Conservation (phyloP, 2,797 vertebrate genomes). For the Anguilla marmorata region DNA sequence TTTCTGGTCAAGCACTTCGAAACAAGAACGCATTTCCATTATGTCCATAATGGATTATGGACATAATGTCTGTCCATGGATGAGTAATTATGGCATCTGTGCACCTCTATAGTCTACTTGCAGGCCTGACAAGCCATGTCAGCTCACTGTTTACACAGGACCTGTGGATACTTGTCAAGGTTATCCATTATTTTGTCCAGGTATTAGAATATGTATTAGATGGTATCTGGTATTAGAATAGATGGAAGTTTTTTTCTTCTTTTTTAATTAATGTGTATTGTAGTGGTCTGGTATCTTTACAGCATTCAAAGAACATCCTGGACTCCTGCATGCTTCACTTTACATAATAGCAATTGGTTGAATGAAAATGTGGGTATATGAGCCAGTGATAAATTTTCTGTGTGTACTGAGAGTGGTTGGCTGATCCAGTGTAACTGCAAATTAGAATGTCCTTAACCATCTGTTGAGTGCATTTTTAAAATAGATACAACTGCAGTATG, state of each 20-base stretch:
- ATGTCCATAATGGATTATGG: too few relatives aligned
- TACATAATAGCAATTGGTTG: not conserved
- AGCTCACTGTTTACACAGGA: not conserved
- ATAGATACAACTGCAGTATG: not conserved
- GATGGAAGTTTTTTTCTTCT: not conserved
- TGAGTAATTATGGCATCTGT: not conserved
- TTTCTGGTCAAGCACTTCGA: not conserved
- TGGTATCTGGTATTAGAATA: not conserved
- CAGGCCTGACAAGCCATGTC: not conserved
- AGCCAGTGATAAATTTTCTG: not conserved
- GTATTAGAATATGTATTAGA: not conserved
- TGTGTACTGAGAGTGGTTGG: not conserved
- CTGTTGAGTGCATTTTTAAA: not conserved
- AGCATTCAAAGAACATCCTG: not conserved
- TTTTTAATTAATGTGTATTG: not conserved
- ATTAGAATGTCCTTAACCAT: not conserved
- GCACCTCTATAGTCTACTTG: not conserved
- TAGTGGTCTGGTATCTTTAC: not conserved
- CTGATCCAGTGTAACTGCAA: not conserved
- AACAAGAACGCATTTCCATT: not conserved
- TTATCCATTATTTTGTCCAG: not conserved
- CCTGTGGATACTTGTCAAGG: not conserved
- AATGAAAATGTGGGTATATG: not conserved
- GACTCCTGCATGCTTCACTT: not conserved
- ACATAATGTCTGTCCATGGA: not conserved